These are phyloP conservation scores for Epizoanthus rinbou DNA, from an alignment of 92 coral and sea anemone genomes.

Conservation along the genomic window DNA sequence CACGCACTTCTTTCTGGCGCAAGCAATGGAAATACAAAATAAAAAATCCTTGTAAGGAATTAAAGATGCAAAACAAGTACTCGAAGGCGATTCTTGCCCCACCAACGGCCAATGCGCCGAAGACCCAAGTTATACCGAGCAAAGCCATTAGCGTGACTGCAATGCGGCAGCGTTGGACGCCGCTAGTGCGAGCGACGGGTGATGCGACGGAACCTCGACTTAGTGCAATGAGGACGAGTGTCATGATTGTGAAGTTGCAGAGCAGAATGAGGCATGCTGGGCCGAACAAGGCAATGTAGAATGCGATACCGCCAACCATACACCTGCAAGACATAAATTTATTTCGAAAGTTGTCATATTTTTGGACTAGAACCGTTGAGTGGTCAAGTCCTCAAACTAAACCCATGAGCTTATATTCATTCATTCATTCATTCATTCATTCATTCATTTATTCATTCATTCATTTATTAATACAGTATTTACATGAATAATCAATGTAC, in stretches of 20 bases:
- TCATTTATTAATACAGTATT: no score
- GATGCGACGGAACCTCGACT: slow-evolving; percentile 34
- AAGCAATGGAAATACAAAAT: slow-evolving; percentile 54
- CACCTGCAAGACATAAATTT: slow-evolving; percentile 9
- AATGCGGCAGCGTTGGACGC: slow-evolving; percentile 11
- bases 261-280: slow-evolving; percentile 37
- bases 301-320: slow-evolving; percentile 34
- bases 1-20: slow-evolving; percentile 48
- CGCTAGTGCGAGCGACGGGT: slow-evolving; percentile 22
- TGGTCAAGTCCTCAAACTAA: no score
- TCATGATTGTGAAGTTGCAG: slow-evolving; percentile 38
- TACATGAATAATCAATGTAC: no score
- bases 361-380: no score
- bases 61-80: slow-evolving; percentile 51
- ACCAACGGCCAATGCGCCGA: slow-evolving; percentile 51
- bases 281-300: slow-evolving; percentile 38
- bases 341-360: not conserved
- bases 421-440: no score
- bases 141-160: slow-evolving; percentile 40
- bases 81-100: slow-evolving; percentile 40
- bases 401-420: no score
- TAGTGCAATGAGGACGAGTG: slow-evolving; percentile 28
- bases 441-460: no score
- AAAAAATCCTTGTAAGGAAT: slow-evolving; percentile 49
- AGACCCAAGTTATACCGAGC: slow-evolving; percentile 53